Evolutionary conservation across 2,797 vertebrate species (phyloP), one percentile per base, ranked within the genome.

Genomic region (Heterohyrax brucei): DNA sequence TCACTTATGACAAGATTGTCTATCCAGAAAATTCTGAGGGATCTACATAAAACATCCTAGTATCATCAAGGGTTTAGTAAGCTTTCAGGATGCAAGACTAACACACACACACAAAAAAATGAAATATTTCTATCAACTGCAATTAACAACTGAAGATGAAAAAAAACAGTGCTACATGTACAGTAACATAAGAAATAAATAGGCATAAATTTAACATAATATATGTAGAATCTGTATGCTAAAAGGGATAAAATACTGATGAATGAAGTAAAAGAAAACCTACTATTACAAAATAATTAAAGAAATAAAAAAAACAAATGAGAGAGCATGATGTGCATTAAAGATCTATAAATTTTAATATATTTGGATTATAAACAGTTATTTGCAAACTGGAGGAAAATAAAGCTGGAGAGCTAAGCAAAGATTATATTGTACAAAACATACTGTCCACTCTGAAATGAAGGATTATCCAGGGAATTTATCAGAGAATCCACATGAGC

Each of bases 241-340:
- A 24, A 90, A 87, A 87, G 46, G 5, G 73, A 85, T 4, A 90
- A 77, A 50, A 50, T 5, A 50, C 3, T 39, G 28, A 70, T 44
- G 22, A 92, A 80, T 76, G 26, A 78, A 77, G 86, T 75, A 9
- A 61, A 88, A 80, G 16, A 56, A 39, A 3, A 76, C 21, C 26
- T 70, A 86, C 66, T 73, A 80, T 59, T 80, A 93, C 9, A 79
- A 79, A 39, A 75, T 61, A n/a, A 30, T 61, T 72, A 72, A 80
- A 84, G 83, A 53, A 61, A 12, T 21, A 72, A 90, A 91, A 53
- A 3, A 19, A 30, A n/a, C 46, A 64, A 64, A 13, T 39, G 79
- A 44, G 26, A 79, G 21, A 59, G 13, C 59, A 62, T 28, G 48
- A 77, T 3, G 14, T 81, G 4, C 28, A 13, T 21, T 70, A 64